Evolutionary conservation across 2,797 vertebrate genomes (phyloP).

Genomic region (Dermochelys coriacea): DNA sequence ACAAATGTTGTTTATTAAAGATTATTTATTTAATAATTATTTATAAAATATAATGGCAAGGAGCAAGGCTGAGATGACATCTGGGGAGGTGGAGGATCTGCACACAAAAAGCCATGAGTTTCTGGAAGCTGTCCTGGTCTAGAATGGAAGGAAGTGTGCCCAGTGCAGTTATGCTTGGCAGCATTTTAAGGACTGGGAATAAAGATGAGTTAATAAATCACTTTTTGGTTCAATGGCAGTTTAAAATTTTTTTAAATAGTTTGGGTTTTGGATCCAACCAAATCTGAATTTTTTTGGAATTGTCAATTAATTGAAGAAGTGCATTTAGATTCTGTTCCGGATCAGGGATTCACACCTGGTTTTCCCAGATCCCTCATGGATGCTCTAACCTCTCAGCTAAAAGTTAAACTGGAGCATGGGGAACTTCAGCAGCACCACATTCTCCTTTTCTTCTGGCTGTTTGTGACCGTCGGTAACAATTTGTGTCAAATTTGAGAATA

Average conservation of each 20-base stretch:
- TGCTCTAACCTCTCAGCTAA: neutral
- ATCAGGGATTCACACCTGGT: neutral
- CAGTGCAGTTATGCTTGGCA: constrained; percentile 43
- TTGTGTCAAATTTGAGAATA: neutral
- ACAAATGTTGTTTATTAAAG: neutral
- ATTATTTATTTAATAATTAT: neutral
- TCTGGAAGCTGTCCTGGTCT: constrained; percentile 4
- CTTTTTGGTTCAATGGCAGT: neutral
- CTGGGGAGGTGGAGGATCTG: neutral
- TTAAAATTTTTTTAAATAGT: neutral
- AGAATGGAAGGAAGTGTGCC: neutral
- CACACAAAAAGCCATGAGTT: neutral
- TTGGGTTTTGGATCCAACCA: neutral
- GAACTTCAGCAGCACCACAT: neutral
- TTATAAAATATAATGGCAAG: fast-evolving
- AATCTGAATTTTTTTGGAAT: neutral
- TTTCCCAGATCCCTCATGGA: neutral
- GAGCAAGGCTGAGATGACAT: neutral
- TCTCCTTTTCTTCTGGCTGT: neutral
- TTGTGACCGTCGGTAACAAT: neutral
- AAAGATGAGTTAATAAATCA: neutral
- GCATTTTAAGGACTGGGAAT: constrained; percentile 38
- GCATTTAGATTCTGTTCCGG: neutral
- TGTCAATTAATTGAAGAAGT: neutral
- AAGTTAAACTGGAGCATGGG: neutral